Conservation (phyloP, 1,140 invertebrate species). For the Drosophila yakuba region DNA sequence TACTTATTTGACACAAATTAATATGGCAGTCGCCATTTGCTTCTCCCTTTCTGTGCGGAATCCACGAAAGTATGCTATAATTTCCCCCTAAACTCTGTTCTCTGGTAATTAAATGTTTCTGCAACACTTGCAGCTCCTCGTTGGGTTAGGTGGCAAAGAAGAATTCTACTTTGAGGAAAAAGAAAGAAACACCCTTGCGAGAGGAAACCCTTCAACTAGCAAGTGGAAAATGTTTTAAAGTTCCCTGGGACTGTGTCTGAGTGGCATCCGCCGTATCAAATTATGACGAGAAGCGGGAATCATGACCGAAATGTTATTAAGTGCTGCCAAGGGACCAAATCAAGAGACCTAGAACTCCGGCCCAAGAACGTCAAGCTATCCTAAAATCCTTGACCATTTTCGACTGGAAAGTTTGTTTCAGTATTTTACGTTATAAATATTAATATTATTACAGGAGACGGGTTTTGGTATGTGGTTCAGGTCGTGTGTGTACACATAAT, state of each 20-base stretch:
- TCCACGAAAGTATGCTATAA: slow-evolving; percentile 69
- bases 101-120: slow-evolving; percentile 77
- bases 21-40: slow-evolving; percentile 54
- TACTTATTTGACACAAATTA: slow-evolving; percentile 82
- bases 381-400: slow-evolving; percentile 62
- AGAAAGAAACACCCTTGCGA: not conserved
- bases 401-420: slow-evolving; percentile 43
- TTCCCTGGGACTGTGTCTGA: not conserved
- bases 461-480: slow-evolving; percentile 33
- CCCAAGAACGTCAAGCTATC: slow-evolving; percentile 30
- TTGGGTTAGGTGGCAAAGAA: not conserved
- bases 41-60: not conserved
- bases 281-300: slow-evolving; percentile 55
- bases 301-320: slow-evolving; percentile 68
- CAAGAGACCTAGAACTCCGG: slow-evolving; percentile 5
- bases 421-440: slow-evolving; percentile 79
- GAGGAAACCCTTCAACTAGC: slow-evolving; percentile 13
- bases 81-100: slow-evolving; percentile 37
- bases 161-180: slow-evolving; percentile 2
- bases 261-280: slow-evolving; percentile 51
- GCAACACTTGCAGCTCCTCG: slow-evolving; percentile 59
- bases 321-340: slow-evolving; percentile 60
- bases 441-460: slow-evolving; percentile 70
- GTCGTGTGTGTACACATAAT: slow-evolving; percentile 62
- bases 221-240: slow-evolving; percentile 30